A percentile compares a stretch with the other conserved stretches of the same genome.
Conservation (phyloP, 1,140 invertebrate species). For the Drosophila littoralis region DNA sequence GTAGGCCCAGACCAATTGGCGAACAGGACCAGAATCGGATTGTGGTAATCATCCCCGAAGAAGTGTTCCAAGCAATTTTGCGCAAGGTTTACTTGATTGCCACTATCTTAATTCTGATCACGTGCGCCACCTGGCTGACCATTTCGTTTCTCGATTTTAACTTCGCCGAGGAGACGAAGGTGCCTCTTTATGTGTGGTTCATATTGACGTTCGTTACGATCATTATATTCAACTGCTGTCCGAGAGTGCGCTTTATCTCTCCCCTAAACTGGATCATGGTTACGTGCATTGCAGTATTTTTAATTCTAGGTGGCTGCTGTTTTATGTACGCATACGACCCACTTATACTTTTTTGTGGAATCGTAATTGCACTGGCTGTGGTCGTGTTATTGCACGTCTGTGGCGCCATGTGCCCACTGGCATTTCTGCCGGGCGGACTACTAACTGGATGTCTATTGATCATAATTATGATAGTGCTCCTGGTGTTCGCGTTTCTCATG, state of each 20-base stretch:
- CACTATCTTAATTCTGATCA: background rate
- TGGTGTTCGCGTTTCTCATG: slow-evolving; percentile 2
- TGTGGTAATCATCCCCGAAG: background rate
- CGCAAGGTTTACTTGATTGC: background rate
- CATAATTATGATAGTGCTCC: background rate
- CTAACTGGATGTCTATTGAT: background rate
- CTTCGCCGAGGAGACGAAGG: background rate
- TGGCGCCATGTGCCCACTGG: slow-evolving; percentile 26
- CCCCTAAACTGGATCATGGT: slow-evolving; percentile 22
- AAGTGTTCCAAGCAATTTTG: background rate
- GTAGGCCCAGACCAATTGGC: background rate
- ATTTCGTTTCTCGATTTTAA: background rate
- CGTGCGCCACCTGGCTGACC: background rate
- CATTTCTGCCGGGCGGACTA: background rate
- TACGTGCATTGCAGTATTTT: background rate
- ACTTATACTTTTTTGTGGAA: accelerated
- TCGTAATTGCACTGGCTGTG: background rate
- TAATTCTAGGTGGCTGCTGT: slow-evolving; percentile 7
- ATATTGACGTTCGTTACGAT: background rate
- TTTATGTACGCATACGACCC: accelerated
- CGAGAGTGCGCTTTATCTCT: background rate
- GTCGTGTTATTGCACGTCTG: background rate
- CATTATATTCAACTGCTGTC: slow-evolving; percentile 15
- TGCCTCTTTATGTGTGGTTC: slow-evolving; percentile 29
- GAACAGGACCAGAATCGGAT: background rate